These are phyloP conservation scores for Drosophila kuntzei DNA, from an alignment of 2,888 invertebrate genomes.

Conservation along the genomic window DNA sequence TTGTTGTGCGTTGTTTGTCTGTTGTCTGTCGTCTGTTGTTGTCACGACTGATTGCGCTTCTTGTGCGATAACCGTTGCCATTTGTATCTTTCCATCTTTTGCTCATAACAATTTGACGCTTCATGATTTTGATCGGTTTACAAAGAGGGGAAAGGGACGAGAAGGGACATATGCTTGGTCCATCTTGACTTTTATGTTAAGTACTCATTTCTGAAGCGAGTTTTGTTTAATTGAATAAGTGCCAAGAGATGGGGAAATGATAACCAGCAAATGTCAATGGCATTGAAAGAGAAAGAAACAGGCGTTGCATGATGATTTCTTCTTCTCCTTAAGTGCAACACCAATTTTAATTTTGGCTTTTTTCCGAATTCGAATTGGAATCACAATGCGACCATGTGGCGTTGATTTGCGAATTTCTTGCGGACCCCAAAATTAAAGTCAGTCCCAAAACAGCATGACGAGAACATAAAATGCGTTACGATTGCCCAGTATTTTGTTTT, in stretches of 20 bases:
- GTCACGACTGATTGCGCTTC: constrained; percentile 75
- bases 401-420: constrained; percentile 66
- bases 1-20: constrained; percentile 3
- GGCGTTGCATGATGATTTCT: constrained; percentile 38
- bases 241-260: constrained; percentile 25
- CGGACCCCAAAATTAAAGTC: constrained; percentile 53
- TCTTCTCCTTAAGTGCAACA: constrained; percentile 4
- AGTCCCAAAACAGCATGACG: constrained; percentile 51
- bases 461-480: constrained; percentile 69
- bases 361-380: constrained; percentile 16
- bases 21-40: constrained; percentile 21
- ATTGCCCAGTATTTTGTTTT: constrained; percentile 23
- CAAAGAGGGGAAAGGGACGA: not conserved
- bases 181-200: constrained; percentile 26
- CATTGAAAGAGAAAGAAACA: constrained; percentile 30
- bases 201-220: constrained; percentile 31
- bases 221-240: constrained; percentile 77
- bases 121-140: constrained; percentile 69
- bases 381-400: constrained; percentile 49
- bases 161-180: constrained; percentile 25
- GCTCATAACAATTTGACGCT: constrained; percentile 81
- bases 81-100: constrained; percentile 68
- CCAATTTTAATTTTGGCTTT: constrained; percentile 5
- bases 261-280: constrained; percentile 55
- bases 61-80: constrained; percentile 72